Base-by-base conservation (phyloP, 2,888 invertebrate species). In the Exephanes ischioxanthus region DNA sequence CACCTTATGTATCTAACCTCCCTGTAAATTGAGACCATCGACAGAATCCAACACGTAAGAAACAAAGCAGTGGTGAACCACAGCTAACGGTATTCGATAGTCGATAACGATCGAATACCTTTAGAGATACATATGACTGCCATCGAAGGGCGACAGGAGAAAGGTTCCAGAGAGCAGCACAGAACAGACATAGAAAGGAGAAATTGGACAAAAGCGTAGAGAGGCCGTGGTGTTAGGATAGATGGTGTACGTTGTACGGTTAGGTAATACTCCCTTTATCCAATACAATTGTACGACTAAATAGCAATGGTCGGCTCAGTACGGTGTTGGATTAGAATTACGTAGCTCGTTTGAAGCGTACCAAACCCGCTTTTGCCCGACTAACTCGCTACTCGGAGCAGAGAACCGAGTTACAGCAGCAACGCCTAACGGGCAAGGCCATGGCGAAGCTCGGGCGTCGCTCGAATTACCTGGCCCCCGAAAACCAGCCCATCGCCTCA, bases 321-420 rank as follows among this genome's bases (percentile, higher is more conserved):
- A 91, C 90, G 91, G 91, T 90, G 92, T 91, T 90, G 92, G 92
- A 93, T 93, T 91, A 93, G 92, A 92, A 92, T 91, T 91, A 90
- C 91, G 91, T 91, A 90, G 92, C 89, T 93, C 92, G 92, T 93
- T 93, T 92, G 92, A 92, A 91, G 91, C 90, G 88, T 88, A 89
- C 89, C 91, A 87, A 88, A 86, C 89, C 55, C 75, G 83, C 80
- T 86, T 84, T 79, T 83, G 86, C 86, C 77, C 79, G 58, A 70
- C 71, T 76, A 84, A 84, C 63, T 67, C 72, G 83, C 86, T 85
- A 78, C 84, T 63, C 84, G 76, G 45, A 68, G 37, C 66, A 55
- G 53, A 61, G 48, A 79, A 48, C 58, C 70, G 37, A 68, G 48
- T 80, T 71, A 53, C 78, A 77, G 48, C 66, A 37, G 51, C 76